Evolutionary conservation across 1,140 invertebrate genomes (phyloP), one percentile per base, ranked within the genome.

Genomic region (Caenorhabditis remanei): DNA sequence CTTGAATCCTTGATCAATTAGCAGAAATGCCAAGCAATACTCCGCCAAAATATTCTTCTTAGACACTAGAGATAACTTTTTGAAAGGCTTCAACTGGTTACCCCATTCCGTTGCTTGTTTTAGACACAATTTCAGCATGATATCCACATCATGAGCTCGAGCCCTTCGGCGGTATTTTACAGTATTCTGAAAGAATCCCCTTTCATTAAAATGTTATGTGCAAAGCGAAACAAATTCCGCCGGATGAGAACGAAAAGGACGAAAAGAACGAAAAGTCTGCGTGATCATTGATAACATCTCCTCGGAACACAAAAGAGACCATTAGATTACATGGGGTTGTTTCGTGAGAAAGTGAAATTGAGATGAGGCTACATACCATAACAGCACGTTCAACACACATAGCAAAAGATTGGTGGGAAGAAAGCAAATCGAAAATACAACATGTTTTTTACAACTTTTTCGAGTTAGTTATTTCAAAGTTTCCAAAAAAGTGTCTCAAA

Each of bases 1-100:
- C 16, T 79, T 67, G 40, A 21, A 85, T 32, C 84, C 87, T 24
- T 85, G 84, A 82, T 88, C 87, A 4, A 88, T 56, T 6, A 88
- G 16, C 32, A 85, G 43, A 19, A 88, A 88, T n/a, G 63, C 87
- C 4, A 88, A 4, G 55, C 32, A 61, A 43, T 67, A 88, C 21
- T 88, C 87, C 4, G 83, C 53, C 32, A 88, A 6, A 11, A 88
- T 24, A 24, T 41, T 50, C 32, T 85, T 84, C 63, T 87, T 85
- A 11, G 61, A 75, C 43, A 21, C 43, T 0, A 14, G 4, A 4
- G 46, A 41, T 3, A 79, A n/a, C 53, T 43, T 50, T 13, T 32
- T 55, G 56, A 88, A 88, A 19, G 84, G 83, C 7, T 43, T 50
- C n/a, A 88, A 61, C 24, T 53, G 84, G 21, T 50, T 82, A 4